Percentiles rank a stretch among this genome's conserved stretches.
These are phyloP conservation scores for Mystacornis crossleyi DNA, from an alignment of 2,113 vertebrate genomes.

Conservation along the genomic window DNA sequence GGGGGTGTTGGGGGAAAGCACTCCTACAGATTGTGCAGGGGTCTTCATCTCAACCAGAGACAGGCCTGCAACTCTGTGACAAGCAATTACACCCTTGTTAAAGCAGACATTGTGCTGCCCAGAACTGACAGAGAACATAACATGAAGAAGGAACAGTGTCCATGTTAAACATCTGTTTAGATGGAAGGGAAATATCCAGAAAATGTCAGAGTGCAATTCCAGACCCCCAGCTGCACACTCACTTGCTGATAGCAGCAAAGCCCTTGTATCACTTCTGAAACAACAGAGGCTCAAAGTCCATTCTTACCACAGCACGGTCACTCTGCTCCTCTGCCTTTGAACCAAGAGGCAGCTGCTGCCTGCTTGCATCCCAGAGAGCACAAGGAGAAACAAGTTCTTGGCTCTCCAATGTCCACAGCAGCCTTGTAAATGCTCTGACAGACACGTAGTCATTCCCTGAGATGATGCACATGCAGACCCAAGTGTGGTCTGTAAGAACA, in stretches of 20 bases:
- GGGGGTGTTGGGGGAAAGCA: too few species aligned
- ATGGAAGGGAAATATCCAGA: not conserved
- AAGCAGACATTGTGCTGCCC: not conserved
- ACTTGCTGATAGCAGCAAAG: not conserved
- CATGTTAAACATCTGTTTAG: not conserved
- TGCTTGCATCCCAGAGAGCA: not conserved
- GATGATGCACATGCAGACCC: rapidly evolving
- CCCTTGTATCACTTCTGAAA: not conserved
- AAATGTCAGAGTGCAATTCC: not conserved
- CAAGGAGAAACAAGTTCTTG: not conserved
- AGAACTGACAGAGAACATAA: not conserved
- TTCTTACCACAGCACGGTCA: not conserved
- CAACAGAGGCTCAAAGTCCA: not conserved
- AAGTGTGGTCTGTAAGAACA: not conserved
- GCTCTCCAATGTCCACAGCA: not conserved
- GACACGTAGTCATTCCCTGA: rapidly evolving
- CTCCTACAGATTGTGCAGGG: not conserved
- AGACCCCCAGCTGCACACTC: not conserved
- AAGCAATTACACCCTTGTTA: not conserved
- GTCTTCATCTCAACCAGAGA: not conserved
- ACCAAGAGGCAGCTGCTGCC: not conserved
- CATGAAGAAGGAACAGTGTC: not conserved
- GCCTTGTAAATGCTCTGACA: not conserved
- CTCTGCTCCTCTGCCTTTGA: not conserved
- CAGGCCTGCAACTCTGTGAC: not conserved